Percentiles rank a stretch among this genome's conserved stretches.
phyloP scores from a whole-genome alignment of 2,888 invertebrate genomes.

The Thymelicus sylvestris region DNA sequence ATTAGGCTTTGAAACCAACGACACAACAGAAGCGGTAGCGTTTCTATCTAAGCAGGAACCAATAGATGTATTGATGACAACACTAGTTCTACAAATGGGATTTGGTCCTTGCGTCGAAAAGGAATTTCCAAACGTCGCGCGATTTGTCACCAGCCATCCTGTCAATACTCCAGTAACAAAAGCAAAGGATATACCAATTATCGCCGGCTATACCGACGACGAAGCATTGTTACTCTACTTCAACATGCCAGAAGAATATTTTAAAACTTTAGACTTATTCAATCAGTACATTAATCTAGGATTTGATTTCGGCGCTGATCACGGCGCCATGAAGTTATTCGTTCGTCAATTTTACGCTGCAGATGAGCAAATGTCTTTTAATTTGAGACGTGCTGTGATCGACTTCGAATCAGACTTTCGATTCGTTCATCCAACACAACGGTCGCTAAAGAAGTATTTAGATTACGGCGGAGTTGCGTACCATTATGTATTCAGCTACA shows the following conservation, averaged over 20 bases:
- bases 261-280: constrained; percentile 44
- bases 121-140: constrained; percentile 53
- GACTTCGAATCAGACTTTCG: constrained; percentile 57
- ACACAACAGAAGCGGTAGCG: constrained; percentile 52
- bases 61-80: constrained; percentile 50
- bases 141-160: constrained; percentile 55
- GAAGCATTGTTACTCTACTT: constrained; percentile 49
- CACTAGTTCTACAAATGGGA: constrained; percentile 42
- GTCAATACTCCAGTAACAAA: constrained; percentile 52
- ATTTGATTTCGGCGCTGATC: constrained; percentile 1
- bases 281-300: constrained; percentile 13
- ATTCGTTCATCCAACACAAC: constrained; percentile 51
- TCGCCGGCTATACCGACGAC: constrained; percentile 60
- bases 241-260: constrained; percentile 43
- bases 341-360: constrained; percentile 62
- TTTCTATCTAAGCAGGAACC: constrained; percentile 51
- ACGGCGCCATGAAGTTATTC: constrained; percentile 45
- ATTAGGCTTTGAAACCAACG: constrained; percentile 52
- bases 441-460: constrained; percentile 54
- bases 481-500: constrained; percentile 61
- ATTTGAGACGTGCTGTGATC: constrained; percentile 44
- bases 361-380: constrained; percentile 50
- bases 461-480: constrained; percentile 51
- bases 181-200: constrained; percentile 51
- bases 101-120: constrained; percentile 59